These are phyloP conservation scores for Vultur gryphus DNA, from an alignment of 2,797 vertebrate genomes.

Conservation along the genomic window DNA sequence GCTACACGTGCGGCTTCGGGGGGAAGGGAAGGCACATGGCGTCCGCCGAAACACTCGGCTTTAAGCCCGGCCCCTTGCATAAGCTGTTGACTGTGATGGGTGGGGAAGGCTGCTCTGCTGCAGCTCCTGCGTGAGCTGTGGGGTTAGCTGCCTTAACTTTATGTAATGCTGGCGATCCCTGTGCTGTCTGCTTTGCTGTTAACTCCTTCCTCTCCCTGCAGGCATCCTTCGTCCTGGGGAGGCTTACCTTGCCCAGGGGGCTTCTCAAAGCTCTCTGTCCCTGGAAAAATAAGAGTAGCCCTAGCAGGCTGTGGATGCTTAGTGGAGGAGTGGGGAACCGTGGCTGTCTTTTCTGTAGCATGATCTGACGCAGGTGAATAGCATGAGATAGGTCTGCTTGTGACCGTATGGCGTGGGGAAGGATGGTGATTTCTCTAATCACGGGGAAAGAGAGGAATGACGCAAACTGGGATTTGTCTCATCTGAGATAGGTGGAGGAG, in stretches of 20 bases:
- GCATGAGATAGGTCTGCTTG: neutral
- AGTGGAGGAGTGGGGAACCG: neutral
- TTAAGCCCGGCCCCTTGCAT: conserved; percentile 54
- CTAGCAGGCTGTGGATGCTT: neutral
- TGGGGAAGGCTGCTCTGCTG: neutral
- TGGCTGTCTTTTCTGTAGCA: neutral
- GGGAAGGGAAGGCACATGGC: conserved; percentile 7
- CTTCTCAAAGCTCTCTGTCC: neutral
- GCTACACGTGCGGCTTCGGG: conserved; percentile 47
- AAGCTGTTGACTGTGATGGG: conserved; percentile 37
- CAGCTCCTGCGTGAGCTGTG: neutral
- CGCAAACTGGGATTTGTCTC: neutral
- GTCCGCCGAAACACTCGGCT: neutral
- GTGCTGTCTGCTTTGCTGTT: neutral
- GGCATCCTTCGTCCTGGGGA: neutral
- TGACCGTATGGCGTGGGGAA: neutral
- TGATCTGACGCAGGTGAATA: neutral
- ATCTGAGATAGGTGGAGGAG: neutral
- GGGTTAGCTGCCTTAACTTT: conserved; percentile 3
- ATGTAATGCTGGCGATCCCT: conserved; percentile 15
- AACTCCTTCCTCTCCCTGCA: conserved; percentile 9
- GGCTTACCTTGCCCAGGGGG: neutral
- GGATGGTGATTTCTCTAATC: neutral
- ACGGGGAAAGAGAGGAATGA: neutral
- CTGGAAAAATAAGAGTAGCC: neutral